Base-by-base conservation (phyloP, 2,888 invertebrate species). In the Argynnis bischoffii region DNA sequence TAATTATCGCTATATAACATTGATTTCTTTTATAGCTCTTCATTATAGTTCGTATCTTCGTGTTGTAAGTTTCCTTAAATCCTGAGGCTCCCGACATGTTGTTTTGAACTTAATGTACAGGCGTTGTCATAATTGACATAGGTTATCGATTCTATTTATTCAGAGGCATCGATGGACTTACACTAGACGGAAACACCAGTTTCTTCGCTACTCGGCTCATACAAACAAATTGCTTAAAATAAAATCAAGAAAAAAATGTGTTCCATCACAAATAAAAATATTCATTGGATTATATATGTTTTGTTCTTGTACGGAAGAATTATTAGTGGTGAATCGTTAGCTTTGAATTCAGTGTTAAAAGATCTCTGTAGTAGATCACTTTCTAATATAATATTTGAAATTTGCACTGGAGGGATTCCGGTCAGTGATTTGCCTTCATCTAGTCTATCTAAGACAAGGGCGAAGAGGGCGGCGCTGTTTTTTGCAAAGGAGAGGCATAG, bases 61-160 rank as follows among this genome's bases (percentile, higher is more conserved):
- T 70, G 74, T 72, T 77, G 69, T 51, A 73, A 69, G 41, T 63
- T 54, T 56, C 76, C 72, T 75, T 69, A 73, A 59, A 51, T 57
- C 67, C 66, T 67, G 76, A 75, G 76, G 75, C 72, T 66, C 72
- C 82, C 83, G 78, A 82, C 86, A 85, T 90, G 89, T 90, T 91
- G 88, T 91, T 91, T 88, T 90, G 88, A 89, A 90, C 89, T 89
- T 84, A 78, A 84, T 83, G 82, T 81, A 78, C 83, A 83, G 21
- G 82, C 84, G 83, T 86, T 82, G 83, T 84, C 82, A 83, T 80
- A 80, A 84, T 86, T 89, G 88, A 90, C 88, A 88, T 85, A 87
- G 89, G 91, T 89, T 92, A 91, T 91, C 91, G 76, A 77, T 78
- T 86, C 81, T 89, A 88, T 90, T 89, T 90, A 87, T 85, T 88